Evolutionary conservation across 2,797 vertebrate genomes (phyloP).

Genomic region (Eospalax fontanierii): DNA sequence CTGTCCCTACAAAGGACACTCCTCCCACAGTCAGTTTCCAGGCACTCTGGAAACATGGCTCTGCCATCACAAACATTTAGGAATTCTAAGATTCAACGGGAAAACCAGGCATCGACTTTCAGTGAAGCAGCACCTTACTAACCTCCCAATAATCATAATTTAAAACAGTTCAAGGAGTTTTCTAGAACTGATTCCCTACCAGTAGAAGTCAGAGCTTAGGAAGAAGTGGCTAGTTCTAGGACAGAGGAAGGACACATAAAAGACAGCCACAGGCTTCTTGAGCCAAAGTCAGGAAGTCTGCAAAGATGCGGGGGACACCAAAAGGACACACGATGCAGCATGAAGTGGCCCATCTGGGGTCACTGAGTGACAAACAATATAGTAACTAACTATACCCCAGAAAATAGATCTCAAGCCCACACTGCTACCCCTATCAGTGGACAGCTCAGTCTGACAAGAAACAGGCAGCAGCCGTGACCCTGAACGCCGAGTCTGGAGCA

Average conservation of each 20-base stretch:
- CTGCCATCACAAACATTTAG: not conserved
- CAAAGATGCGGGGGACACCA: not conserved
- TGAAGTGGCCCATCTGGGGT: not conserved
- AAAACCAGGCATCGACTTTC: not conserved
- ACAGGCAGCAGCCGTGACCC: not conserved
- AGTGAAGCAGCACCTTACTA: not conserved
- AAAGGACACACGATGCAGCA: not conserved
- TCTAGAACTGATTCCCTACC: not conserved
- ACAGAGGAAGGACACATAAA: not conserved
- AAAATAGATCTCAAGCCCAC: not conserved
- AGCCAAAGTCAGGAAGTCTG: not conserved
- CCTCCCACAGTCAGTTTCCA: not conserved
- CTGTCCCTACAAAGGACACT: not conserved
- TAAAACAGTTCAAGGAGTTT: not conserved
- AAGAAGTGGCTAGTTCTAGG: not conserved
- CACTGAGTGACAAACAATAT: not conserved
- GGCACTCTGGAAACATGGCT: not conserved
- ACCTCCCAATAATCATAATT: not conserved
- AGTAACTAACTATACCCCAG: not conserved
- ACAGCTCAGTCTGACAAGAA: not conserved
- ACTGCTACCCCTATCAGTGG: not conserved
- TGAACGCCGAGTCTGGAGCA: not conserved
- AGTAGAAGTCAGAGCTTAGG: not conserved
- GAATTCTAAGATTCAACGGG: not conserved
- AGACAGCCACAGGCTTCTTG: not conserved